Percentiles rank a stretch among this genome's conserved stretches.
Conservation (phyloP, 2,113 vertebrate genomes). For the Lontra canadensis region DNA sequence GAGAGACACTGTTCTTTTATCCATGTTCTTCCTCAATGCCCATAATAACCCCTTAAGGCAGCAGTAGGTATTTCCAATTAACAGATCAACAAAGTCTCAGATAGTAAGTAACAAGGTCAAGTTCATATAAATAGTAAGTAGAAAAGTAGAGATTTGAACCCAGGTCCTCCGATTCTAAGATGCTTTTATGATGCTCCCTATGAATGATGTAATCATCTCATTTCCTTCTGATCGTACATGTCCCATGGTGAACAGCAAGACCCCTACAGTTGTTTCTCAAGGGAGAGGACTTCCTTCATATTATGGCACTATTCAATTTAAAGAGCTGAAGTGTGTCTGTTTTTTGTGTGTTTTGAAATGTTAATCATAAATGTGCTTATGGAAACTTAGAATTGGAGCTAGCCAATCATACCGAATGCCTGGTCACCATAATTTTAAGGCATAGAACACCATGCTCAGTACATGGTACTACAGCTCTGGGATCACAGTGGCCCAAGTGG, state of each 20-base stretch:
- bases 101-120: background rate
- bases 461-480: background rate
- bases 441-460: background rate
- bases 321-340: background rate
- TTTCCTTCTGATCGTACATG: background rate
- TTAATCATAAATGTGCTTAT: background rate
- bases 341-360: conserved; percentile 9
- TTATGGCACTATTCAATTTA: background rate
- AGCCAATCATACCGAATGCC: background rate
- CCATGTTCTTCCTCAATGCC: background rate
- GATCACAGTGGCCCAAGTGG: background rate
- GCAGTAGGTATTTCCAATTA: background rate
- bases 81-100: background rate
- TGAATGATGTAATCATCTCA: background rate
- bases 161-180: background rate
- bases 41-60: background rate
- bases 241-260: background rate
- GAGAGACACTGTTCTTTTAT: background rate
- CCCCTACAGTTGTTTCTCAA: background rate
- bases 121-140: background rate
- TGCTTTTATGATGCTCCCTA: background rate
- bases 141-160: background rate
- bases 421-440: background rate
- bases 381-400: background rate
- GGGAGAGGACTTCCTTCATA: background rate